Evolutionary conservation across 1,140 invertebrate species (phyloP), one percentile per base, ranked within the genome.

Genomic region (Tetramorium parvispinum): DNA sequence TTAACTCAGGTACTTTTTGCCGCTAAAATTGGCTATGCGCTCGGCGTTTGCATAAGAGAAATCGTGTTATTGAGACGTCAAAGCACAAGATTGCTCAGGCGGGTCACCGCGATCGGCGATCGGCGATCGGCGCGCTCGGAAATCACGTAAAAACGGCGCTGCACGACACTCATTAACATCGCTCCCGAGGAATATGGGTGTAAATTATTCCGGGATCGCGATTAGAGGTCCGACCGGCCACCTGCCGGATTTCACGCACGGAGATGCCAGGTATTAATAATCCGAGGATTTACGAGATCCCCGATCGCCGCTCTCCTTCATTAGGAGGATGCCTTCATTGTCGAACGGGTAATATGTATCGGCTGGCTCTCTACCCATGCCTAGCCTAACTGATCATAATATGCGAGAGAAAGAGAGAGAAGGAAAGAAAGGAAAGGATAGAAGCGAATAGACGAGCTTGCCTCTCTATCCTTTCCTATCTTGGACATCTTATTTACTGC

Each of bases 151-250:
- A 81, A 71, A 43, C 18, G 43, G 51, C 57, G 57, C 66, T 51
- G 32, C 73, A 6, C 37, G 66, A 70, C 61, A 65, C 85, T 88
- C 86, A 86, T 91, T 89, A 88, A 91, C 37, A 59, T 68, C 89
- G 61, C 40, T 86, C 57, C 75, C 85, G 87, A 86, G 85, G 55
- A 86, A 78, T 86, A 81, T 73, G 59, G 88, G 81, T 85, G 81
- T 92, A 91, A 92, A 92, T 92, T 92, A 92, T 91, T 90, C 90
- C 63, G 40, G 89, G 87, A 92, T 91, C 86, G 79, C 91, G 87
- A 92, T 91, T 92, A 91, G 87, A 91, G 82, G 78, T 10, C 78
- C 76, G 85, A 87, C 85, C 85, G 87, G 78, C 85, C 91, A 92
- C 89, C 91, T 92, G 91, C 91, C 91, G 89, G 86, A 91, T 92